Percentiles rank a stretch among this genome's conserved stretches.
Evolutionary conservation across 2,113 vertebrate species (phyloP).

Genomic region (Siniperca chuatsi): DNA sequence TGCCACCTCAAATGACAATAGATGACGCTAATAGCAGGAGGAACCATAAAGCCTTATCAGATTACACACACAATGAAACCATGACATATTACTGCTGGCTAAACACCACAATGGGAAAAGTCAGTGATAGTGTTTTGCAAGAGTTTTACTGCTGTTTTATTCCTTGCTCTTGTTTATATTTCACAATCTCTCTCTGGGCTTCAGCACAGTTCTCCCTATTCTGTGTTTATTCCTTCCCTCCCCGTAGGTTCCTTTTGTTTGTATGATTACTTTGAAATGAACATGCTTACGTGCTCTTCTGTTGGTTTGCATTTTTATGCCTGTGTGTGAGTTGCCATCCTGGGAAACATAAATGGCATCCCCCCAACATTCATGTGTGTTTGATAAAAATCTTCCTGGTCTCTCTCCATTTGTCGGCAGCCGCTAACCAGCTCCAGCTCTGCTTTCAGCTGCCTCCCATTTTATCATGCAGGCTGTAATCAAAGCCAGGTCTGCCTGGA

Average conservation of each 20-base stretch:
- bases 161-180: constrained; percentile 65
- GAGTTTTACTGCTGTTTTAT: constrained; percentile 74
- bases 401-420: constrained; percentile 75
- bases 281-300: constrained; percentile 51
- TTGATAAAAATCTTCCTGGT: constrained; percentile 83
- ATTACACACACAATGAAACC: constrained; percentile 79
- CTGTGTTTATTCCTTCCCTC: constrained; percentile 52
- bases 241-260: constrained; percentile 49
- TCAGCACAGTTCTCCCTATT: constrained; percentile 23
- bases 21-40: constrained; percentile 77
- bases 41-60: constrained; percentile 80
- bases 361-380: constrained; percentile 69
- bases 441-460: constrained; percentile 77
- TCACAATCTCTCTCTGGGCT: constrained; percentile 36
- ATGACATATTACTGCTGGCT: constrained; percentile 76
- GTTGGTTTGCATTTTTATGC: constrained; percentile 58
- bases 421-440: constrained; percentile 77
- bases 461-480: constrained; percentile 80
- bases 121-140: constrained; percentile 60
- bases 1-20: constrained; percentile 80
- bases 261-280: constrained; percentile 58
- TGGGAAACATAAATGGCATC: constrained; percentile 77
- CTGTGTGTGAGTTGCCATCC: constrained; percentile 58
- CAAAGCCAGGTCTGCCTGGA: constrained; percentile 75
- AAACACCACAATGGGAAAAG: constrained; percentile 72